A percentile compares a stretch with the other conserved stretches of the same genome.
Evolutionary conservation across 2,113 vertebrate species (phyloP).

Genomic region (Myotis davidii): DNA sequence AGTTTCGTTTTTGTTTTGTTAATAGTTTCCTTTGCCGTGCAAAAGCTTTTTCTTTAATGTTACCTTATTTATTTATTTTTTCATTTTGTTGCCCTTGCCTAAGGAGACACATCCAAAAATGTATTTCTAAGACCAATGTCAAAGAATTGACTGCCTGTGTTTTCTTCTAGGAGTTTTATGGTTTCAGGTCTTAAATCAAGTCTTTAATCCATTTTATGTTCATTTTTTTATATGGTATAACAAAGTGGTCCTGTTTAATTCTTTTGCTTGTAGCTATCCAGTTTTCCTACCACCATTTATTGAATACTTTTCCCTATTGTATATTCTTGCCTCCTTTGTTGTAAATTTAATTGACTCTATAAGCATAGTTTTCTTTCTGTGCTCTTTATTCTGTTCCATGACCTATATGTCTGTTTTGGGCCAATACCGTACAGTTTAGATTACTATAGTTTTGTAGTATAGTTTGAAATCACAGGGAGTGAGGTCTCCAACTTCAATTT

Average conservation of each 20-base stretch:
- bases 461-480: neutral
- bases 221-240: neutral
- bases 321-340: neutral
- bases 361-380: neutral
- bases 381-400: neutral
- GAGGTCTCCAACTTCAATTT: neutral
- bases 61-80: neutral
- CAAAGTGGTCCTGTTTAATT: neutral
- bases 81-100: neutral
- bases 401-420: neutral
- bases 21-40: neutral
- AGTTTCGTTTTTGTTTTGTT: neutral
- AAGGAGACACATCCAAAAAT: neutral
- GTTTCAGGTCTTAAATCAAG: neutral
- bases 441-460: neutral
- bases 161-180: neutral
- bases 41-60: neutral
- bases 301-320: neutral
- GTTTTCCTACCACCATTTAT: neutral
- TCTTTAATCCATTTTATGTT: neutral
- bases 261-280: neutral
- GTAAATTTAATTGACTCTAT: neutral
- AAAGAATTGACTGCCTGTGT: neutral
- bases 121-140: neutral
- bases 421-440: neutral